Base-by-base conservation (phyloP, 1,140 invertebrate species). In the Saccostrea echinata region DNA sequence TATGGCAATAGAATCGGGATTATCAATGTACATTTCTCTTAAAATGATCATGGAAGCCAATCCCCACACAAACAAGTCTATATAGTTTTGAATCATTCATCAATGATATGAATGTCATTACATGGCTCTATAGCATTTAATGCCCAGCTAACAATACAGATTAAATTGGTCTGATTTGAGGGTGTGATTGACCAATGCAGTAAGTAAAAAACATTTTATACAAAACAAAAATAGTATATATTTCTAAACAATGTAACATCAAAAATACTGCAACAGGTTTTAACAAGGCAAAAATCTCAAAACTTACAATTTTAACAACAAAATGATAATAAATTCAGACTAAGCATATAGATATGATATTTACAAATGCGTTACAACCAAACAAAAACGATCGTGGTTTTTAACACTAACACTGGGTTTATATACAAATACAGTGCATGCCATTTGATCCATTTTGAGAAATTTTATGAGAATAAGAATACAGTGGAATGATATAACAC, bases 331-430 rank as follows among this genome's bases (percentile, higher is more conserved):
- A 21, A 21, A 18, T n/a, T 61, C 18, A 13, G 55, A n/a, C n/a
- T 61, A 61, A 61, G 55, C 55, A 57, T 1, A 21, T 61, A 0
- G 3, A n/a, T 21, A 16, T 61, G 18, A 6, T 76, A 76, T 76
- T 30, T 76, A 76, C 68, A 76, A 16, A 27, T 30, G 68, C 68
- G 68, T 16, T 76, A 76, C 68, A 76, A 76, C 68, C 68, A 33
- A 76, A 76, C 68, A 76, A 33, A 27, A 33, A 76, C 68, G 27
- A 76, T 18, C 3, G 33, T 13, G 27, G 68, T 16, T 13, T 33
- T 35, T 11, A 12, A 76, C 68, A 27, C 68, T 33, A 33, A 61
- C 6, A 61, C 55, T 61, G n/a, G 4, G 43, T 33, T 61, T n/a
- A 21, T 61, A 30, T 76, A 13, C 24, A n/a, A n/a, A n/a, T n/a